These are phyloP conservation scores for Blera fallax DNA, from an alignment of 2,888 invertebrate genomes.

Conservation along the genomic window DNA sequence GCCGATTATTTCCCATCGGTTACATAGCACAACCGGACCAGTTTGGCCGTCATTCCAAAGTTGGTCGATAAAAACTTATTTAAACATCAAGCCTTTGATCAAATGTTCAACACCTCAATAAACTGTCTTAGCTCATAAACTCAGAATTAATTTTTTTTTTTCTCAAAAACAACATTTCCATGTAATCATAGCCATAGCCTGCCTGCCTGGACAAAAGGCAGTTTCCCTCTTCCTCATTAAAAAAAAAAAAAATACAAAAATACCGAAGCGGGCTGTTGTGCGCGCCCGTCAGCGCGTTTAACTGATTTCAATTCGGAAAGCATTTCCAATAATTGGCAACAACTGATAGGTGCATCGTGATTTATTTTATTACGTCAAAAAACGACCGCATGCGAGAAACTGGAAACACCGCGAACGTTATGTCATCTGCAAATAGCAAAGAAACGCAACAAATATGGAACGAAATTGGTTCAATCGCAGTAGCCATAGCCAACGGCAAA, in stretches of 20 bases:
- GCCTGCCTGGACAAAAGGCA: not conserved
- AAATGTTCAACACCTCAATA: slow-evolving; percentile 34
- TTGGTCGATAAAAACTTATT: not conserved
- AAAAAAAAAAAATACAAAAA: too few relatives aligned
- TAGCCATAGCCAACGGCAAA: slow-evolving; percentile 53
- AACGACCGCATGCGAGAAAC: slow-evolving; percentile 67
- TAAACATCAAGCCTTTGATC: slow-evolving; percentile 13
- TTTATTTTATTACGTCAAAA: slow-evolving; percentile 72
- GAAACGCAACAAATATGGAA: slow-evolving; percentile 72
- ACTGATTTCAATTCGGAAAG: slow-evolving; percentile 70
- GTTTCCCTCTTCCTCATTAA: slow-evolving; percentile 50
- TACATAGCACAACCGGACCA: slow-evolving; percentile 31
- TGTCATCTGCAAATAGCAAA: slow-evolving; percentile 72
- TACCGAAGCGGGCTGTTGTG: slow-evolving; percentile 6
- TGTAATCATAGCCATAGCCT: slow-evolving; percentile 9
- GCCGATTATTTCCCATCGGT: slow-evolving; percentile 1
- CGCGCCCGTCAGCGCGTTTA: slow-evolving; percentile 31
- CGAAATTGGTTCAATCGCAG: slow-evolving; percentile 71
- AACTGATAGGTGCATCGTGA: slow-evolving; percentile 70
- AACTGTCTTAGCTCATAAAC: slow-evolving; percentile 25
- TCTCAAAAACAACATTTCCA: slow-evolving; percentile 31
- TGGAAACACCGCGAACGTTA: slow-evolving; percentile 71
- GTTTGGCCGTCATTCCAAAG: slow-evolving; percentile 6
- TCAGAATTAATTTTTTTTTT: slow-evolving; percentile 28
- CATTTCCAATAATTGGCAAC: slow-evolving; percentile 72